Evolutionary conservation across 2,113 vertebrate species (phyloP).

Genomic region (Callaeas wilsoni): DNA sequence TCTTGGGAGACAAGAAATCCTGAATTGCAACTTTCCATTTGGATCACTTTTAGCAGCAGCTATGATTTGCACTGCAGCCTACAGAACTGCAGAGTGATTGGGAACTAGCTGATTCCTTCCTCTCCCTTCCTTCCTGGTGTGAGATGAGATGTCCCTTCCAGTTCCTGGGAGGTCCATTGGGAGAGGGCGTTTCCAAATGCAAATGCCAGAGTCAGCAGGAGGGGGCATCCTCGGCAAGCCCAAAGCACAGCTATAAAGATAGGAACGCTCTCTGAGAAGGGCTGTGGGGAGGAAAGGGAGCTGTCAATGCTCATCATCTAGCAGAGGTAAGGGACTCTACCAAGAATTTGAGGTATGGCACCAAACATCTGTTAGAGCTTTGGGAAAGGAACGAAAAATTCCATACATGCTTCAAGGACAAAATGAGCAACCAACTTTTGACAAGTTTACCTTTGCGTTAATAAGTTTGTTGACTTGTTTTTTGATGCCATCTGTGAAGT

Average conservation of each 20-base stretch:
- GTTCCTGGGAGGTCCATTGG: not conserved
- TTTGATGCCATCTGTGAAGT: constrained; percentile 77
- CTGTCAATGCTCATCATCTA: not conserved
- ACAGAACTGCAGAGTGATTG: not conserved
- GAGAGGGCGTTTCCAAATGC: not conserved
- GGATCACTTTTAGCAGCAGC: not conserved
- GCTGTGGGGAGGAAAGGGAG: not conserved
- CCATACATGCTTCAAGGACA: not conserved
- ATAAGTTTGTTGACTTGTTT: constrained; percentile 83
- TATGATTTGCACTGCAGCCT: not conserved
- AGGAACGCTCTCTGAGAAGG: not conserved
- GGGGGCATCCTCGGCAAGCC: not conserved
- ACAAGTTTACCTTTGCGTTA: constrained; percentile 73
- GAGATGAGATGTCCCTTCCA: not conserved
- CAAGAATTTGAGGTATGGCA: not conserved
- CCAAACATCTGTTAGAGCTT: not conserved
- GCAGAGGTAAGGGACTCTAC: not conserved
- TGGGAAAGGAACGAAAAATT: not conserved
- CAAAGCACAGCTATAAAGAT: not conserved
- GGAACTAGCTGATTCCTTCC: not conserved
- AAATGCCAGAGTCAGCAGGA: not conserved
- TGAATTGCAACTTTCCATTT: not conserved
- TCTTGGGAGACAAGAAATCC: not conserved
- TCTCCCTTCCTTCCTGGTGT: not conserved
- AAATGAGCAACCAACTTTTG: not conserved